phyloP scores from a whole-genome alignment of 2,888 invertebrate genomes.

The Sinotaia quadrata region DNA sequence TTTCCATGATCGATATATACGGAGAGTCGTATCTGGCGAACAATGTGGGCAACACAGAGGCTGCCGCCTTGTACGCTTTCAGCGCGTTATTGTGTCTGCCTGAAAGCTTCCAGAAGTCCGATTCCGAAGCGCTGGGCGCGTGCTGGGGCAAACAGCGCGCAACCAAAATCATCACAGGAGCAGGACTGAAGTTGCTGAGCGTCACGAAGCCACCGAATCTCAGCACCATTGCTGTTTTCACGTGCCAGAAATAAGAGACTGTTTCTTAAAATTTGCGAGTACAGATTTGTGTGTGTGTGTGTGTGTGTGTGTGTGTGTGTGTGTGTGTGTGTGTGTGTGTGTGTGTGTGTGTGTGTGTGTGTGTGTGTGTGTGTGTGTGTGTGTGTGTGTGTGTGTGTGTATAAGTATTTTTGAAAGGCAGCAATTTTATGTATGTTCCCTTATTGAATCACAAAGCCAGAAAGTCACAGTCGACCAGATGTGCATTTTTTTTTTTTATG shows the following conservation, averaged over 20 bases:
- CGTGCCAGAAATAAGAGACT: too few relatives aligned
- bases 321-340: slow-evolving; percentile 2
- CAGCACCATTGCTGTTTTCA: too few relatives aligned
- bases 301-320: not conserved
- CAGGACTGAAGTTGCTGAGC: too few relatives aligned
- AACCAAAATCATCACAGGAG: not conserved
- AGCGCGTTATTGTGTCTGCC: slow-evolving; percentile 38
- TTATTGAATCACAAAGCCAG: not conserved
- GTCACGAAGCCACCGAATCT: too few relatives aligned
- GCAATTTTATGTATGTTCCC: not conserved
- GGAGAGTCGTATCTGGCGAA: slow-evolving; percentile 13
- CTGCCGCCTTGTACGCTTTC: slow-evolving; percentile 18
- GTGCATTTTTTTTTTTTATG: too few relatives aligned
- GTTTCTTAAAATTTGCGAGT: too few relatives aligned
- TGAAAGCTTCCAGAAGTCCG: slow-evolving; percentile 29
- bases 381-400: not conserved
- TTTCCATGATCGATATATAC: slow-evolving; percentile 12
- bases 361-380: not conserved
- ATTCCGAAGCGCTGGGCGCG: slow-evolving; percentile 25
- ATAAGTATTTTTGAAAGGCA: not conserved
- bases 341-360: slow-evolving; percentile 1
- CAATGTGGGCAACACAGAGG: slow-evolving; percentile 24
- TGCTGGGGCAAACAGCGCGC: slow-evolving; percentile 22
- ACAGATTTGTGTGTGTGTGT: too few relatives aligned
- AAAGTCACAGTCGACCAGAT: too few relatives aligned